Evolutionary conservation across 2,797 vertebrate species (phyloP).

Genomic region (Hypotaenidia okinawae): DNA sequence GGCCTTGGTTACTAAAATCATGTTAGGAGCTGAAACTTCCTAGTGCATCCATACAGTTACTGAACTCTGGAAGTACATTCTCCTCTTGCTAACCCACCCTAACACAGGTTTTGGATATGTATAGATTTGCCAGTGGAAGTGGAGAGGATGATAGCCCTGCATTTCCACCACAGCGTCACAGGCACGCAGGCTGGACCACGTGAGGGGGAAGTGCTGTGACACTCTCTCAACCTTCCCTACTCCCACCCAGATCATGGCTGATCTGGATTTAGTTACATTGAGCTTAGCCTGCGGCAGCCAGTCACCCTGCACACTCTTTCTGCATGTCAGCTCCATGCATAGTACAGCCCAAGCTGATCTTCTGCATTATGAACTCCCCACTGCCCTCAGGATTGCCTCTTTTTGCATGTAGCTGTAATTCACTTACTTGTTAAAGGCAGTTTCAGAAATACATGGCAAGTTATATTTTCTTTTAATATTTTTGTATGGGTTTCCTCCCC

Average conservation of each 20-base stretch:
- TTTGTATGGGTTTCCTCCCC: neutral
- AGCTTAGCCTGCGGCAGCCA: neutral
- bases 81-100: neutral
- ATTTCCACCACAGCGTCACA: neutral
- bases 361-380: neutral
- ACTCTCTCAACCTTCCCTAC: neutral
- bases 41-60: neutral
- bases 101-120: neutral
- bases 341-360: neutral
- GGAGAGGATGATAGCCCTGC: neutral
- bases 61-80: neutral
- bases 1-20: neutral
- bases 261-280: neutral
- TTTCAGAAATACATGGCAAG: neutral
- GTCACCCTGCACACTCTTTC: neutral
- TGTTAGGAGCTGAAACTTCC: neutral
- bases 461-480: neutral
- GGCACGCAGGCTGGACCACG: rapidly evolving
- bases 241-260: neutral
- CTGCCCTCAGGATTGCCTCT: neutral
- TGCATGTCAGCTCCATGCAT: neutral
- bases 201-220: rapidly evolving
- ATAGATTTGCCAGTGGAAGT: neutral
- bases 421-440: neutral
- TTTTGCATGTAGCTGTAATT: neutral